Evolutionary conservation across 2,797 vertebrate species (phyloP).

Genomic region (Ataeniobius toweri): DNA sequence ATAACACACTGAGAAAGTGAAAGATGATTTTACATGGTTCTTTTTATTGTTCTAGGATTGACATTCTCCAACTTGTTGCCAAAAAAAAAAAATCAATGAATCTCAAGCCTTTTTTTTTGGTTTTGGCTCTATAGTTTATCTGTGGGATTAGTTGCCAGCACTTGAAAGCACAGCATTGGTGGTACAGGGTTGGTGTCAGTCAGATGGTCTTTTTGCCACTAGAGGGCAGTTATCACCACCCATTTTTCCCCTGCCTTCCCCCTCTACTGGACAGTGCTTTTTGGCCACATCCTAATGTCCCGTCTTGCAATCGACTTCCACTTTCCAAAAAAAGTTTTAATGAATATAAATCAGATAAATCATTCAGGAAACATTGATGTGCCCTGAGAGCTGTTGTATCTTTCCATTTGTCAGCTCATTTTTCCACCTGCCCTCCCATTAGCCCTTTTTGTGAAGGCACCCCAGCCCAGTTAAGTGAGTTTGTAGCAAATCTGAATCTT

Average conservation of each 20-base stretch:
- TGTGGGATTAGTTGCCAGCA: conserved; percentile 29
- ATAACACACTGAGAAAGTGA: conserved; percentile 11
- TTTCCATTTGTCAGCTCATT: conserved; percentile 32
- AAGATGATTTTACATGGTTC: conserved; percentile 18
- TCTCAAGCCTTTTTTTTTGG: conserved; percentile 1
- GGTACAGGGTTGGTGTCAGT: conserved; percentile 48
- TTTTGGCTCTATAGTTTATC: conserved; percentile 27
- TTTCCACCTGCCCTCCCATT: conserved; percentile 25
- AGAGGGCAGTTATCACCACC: conserved; percentile 53
- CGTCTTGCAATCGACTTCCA: conserved; percentile 23
- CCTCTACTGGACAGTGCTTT: conserved; percentile 35
- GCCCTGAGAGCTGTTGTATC: conserved; percentile 47
- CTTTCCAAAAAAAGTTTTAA: conserved; percentile 9
- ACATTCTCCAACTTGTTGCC: conserved; percentile 44
- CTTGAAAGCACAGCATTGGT: conserved; percentile 45
- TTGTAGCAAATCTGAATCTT: conserved; percentile 57
- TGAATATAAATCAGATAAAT: conserved; percentile 20
- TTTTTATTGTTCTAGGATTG: conserved; percentile 19
- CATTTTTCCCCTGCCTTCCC: conserved; percentile 38
- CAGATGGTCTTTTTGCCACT: conserved; percentile 47
- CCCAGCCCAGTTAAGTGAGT: conserved; percentile 37
- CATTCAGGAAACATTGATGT: conserved; percentile 40
- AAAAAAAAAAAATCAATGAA: conserved; percentile 22
- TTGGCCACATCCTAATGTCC: conserved; percentile 38
- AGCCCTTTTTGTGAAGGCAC: conserved; percentile 57